Evolutionary conservation across 1,140 invertebrate species (phyloP).

Genomic region (Eriocheir sinensis): DNA sequence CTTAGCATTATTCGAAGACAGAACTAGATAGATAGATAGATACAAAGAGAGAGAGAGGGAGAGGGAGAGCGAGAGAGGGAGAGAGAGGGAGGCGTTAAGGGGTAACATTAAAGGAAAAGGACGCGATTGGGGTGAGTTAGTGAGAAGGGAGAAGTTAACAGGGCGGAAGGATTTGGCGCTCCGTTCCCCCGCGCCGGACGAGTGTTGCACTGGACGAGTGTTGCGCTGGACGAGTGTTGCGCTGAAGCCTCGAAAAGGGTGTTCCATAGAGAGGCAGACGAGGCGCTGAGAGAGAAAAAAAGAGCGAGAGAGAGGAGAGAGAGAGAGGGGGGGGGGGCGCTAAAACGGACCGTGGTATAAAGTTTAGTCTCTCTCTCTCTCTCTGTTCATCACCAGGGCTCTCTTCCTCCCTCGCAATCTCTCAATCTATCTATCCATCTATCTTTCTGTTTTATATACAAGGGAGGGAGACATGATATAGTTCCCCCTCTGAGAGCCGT

Average conservation of each 20-base stretch:
- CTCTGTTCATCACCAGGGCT: neutral
- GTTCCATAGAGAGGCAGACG: neutral
- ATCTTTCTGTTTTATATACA: neutral
- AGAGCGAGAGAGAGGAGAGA: neutral
- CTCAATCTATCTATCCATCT: neutral
- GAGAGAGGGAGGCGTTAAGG: neutral
- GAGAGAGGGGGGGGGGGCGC: neutral
- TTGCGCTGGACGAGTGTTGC: too few species aligned
- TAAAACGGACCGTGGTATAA: too few species aligned
- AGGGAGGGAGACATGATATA: neutral
- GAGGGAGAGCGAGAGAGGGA: constrained; percentile 40
- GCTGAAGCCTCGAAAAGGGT: neutral
- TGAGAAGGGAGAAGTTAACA: neutral
- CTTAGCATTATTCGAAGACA: too few species aligned
- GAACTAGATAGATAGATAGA: too few species aligned
- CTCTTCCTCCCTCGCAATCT: neutral
- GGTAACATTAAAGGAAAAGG: neutral
- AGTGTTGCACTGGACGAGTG: too few species aligned
- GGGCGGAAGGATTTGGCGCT: too few species aligned
- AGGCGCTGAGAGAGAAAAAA: neutral
- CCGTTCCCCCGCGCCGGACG: too few species aligned
- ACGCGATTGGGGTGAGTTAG: neutral
- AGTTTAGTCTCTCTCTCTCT: neutral
- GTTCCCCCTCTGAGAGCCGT: neutral
- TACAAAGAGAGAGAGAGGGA: constrained; percentile 37